Evolutionary conservation across 2,888 invertebrate species (phyloP).

Genomic region (Aspidiotus destructor): DNA sequence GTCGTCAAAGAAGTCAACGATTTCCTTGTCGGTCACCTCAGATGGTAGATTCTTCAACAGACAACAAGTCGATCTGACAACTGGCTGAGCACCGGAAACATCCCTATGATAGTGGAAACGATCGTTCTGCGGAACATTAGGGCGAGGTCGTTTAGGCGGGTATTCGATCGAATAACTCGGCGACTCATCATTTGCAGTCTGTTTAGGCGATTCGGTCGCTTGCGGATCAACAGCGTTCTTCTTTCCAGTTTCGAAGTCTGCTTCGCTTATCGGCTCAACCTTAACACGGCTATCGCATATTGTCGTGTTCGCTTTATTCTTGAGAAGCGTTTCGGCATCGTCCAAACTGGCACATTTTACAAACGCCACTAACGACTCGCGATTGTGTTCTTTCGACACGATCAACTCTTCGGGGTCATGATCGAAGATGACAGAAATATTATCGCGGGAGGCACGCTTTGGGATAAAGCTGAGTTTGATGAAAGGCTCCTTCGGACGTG

Average conservation of each 20-base stretch:
- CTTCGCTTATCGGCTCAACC: conserved; percentile 13
- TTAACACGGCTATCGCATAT: conserved; percentile 13
- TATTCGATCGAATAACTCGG: background rate
- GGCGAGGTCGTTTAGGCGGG: background rate
- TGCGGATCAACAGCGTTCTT: background rate
- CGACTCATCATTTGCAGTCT: background rate
- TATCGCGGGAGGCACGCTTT: conserved; percentile 10
- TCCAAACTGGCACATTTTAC: conserved; percentile 24
- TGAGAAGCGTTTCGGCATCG: conserved; percentile 16
- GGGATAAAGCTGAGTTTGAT: conserved; percentile 22
- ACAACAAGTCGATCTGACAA: conserved; percentile 45
- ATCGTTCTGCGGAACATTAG: background rate
- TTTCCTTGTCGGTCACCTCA: conserved; percentile 64
- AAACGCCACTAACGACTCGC: conserved; percentile 26
- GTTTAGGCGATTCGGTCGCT: background rate
- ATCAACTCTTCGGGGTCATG: conserved; percentile 5
- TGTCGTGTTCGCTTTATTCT: conserved; percentile 9
- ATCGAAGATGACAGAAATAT: conserved; percentile 3
- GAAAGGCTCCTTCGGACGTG: background rate
- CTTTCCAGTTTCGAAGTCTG: conserved; percentile 6
- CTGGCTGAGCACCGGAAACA: background rate
- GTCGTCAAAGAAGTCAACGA: conserved; percentile 69
- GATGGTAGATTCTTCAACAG: conserved; percentile 65
- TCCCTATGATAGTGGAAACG: background rate
- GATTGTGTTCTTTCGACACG: conserved; percentile 6